Percentiles rank a stretch among this genome's conserved stretches.
phyloP scores from a whole-genome alignment of 2,888 invertebrate genomes.

The Scaptodrosophila latifasciaeformis region DNA sequence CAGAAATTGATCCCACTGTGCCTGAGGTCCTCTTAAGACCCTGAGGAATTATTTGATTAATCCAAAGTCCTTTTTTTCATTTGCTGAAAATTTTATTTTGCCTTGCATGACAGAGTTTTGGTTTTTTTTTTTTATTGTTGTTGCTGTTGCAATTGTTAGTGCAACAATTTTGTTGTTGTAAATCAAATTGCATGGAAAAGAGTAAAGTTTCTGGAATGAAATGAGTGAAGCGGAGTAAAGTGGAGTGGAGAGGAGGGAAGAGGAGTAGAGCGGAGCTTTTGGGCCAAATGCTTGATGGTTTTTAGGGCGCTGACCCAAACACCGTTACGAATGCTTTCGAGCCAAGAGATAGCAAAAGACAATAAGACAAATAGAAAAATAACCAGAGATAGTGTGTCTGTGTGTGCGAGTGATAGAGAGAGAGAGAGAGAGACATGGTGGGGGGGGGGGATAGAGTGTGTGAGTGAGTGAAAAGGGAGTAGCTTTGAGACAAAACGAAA shows the following conservation, averaged over 20 bases:
- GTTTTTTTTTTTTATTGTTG: background rate
- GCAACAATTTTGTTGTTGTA: constrained; percentile 32
- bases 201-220: constrained; percentile 43
- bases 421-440: constrained; percentile 12
- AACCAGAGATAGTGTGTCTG: background rate
- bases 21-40: no score
- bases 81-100: no score
- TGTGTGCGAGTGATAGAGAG: constrained; percentile 1
- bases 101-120: constrained; percentile 24
- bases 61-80: constrained; percentile 29
- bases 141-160: no score
- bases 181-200: constrained; percentile 60
- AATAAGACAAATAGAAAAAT: no score
- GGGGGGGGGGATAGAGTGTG: constrained; percentile 32
- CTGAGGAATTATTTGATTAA: constrained; percentile 31
- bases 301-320: no score
- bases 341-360: no score
- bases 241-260: background rate
- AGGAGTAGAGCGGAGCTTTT: background rate
- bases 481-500: no score
- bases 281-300: no score
- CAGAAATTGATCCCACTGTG: no score
- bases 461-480: no score
- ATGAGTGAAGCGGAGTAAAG: no score
- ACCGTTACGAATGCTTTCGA: background rate